Base-by-base conservation (phyloP, 2,888 invertebrate genomes). In the Cephus nigrinus region DNA sequence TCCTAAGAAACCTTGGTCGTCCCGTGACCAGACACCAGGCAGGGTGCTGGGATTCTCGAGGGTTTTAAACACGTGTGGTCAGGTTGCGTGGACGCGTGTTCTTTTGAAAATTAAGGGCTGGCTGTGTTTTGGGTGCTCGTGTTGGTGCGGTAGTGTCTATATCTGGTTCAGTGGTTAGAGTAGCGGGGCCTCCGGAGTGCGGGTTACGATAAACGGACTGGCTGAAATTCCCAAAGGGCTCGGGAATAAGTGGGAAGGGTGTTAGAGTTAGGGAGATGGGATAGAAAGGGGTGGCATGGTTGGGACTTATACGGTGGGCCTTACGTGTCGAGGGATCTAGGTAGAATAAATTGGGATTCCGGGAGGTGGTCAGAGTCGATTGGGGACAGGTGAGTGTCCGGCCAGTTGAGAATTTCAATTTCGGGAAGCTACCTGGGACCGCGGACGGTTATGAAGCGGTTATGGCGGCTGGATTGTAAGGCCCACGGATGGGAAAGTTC, bases 141-240 rank as follows among this genome's bases (percentile, higher is more conserved):
- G 55, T 15, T 55, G 9, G 55, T 55, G 1, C 23, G 23, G 55
- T 9, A 55, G 55, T 23, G 55, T 55, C 55, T 23, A 55, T 55
- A 55, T 55, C 55, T 55, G 55, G 55, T 23, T 55, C 3, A 55
- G 23, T 15, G 55, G 23, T 55, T 55, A 55, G 55, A 9, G 9
- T 9, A 55, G 55, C 55, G 55, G 23, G 23, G 15, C 0, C 23
- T 55, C 9, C 23, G 55, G 55, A 23, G 55, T 55, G 55, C 23
- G 55, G 55, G 55, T 55, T 23, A 31, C 71, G 71, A 71, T 71
- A 71, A 71, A 30, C 71, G 33, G 71, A 71, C 71, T 71, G 71
- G 32, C 2, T 11, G 33, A 71, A 71, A 71, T 71, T 71, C 32
- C 9, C 31, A 0, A 33, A 71, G 71, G 31, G 33, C 23, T 23